Percentiles rank a stretch among this genome's conserved stretches.
Evolutionary conservation across 2,113 vertebrate genomes (phyloP).

Genomic region (Oncorhynchus kisutch): DNA sequence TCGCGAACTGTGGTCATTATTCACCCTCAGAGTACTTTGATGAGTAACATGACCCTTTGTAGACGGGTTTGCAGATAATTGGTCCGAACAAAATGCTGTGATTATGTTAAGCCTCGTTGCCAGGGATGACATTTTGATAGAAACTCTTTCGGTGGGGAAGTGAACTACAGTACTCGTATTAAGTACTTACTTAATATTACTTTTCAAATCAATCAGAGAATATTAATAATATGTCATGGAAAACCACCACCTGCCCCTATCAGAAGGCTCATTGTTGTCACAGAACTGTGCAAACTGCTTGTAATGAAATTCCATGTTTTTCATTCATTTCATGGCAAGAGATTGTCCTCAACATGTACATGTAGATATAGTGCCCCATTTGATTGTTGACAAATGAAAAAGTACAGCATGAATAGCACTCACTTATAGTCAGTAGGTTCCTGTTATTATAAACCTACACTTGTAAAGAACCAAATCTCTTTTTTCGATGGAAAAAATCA

Average conservation of each 20-base stretch:
- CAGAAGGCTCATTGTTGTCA: not conserved
- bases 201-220: slow-evolving; percentile 9
- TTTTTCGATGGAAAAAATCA: not conserved
- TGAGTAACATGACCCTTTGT: slow-evolving; percentile 81
- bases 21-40: slow-evolving; percentile 74
- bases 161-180: not conserved
- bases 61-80: slow-evolving; percentile 74
- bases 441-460: slow-evolving; percentile 1
- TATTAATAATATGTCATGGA: not conserved
- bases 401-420: not conserved
- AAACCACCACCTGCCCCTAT: too few relatives aligned
- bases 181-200: slow-evolving; percentile 23
- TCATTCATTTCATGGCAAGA: slow-evolving; percentile 71
- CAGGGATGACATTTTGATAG: slow-evolving; percentile 40
- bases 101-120: slow-evolving; percentile 68
- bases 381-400: not conserved
- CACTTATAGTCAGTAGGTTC: not conserved
- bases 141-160: slow-evolving; percentile 15
- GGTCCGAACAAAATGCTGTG: slow-evolving; percentile 64
- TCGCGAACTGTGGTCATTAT: slow-evolving; percentile 76
- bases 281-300: slow-evolving; percentile 3
- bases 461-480: not conserved
- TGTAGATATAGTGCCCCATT: not conserved
- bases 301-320: slow-evolving; percentile 24
- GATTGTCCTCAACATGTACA: too few relatives aligned